A percentile compares a stretch with the other conserved stretches of the same genome.
These are phyloP conservation scores for Syngnathus typhle DNA, from an alignment of 2,113 vertebrate species.

Conservation along the genomic window DNA sequence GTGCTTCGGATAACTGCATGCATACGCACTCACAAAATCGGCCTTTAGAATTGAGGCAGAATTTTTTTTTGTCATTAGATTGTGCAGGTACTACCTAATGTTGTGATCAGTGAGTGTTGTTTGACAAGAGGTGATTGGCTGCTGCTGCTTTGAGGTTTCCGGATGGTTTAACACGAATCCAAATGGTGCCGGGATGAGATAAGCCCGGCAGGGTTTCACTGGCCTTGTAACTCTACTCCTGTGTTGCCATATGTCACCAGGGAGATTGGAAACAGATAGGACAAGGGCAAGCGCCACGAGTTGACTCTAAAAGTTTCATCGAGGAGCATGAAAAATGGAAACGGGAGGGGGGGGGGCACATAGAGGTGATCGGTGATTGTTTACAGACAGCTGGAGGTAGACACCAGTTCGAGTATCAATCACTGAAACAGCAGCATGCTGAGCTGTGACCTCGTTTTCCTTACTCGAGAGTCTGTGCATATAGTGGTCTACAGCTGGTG, in stretches of 20 bases:
- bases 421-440: conserved; percentile 16
- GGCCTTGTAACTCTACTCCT: conserved; percentile 52
- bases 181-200: conserved; percentile 61
- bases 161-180: conserved; percentile 64
- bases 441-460: conserved; percentile 20
- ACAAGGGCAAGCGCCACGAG: conserved; percentile 28
- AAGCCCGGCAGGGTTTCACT: conserved; percentile 42
- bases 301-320: conserved; percentile 30
- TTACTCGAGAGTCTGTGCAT: not conserved
- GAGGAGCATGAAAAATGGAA: conserved; percentile 11
- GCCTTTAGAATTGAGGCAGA: not conserved
- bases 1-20: conserved; percentile 16
- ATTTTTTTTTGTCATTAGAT: not conserved
- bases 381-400: conserved; percentile 41
- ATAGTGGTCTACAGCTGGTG: not conserved
- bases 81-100: not conserved
- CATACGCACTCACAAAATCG: not conserved
- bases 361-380: conserved; percentile 41
- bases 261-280: conserved; percentile 54
- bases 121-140: conserved; percentile 50
- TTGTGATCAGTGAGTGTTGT: conserved; percentile 13
- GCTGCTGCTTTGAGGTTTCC: conserved; percentile 47
- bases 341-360: not conserved
- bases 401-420: conserved; percentile 44
- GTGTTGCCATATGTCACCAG: conserved; percentile 47